Base-by-base conservation (phyloP, 2,113 vertebrate genomes). In the Tricholaema leucomelas region DNA sequence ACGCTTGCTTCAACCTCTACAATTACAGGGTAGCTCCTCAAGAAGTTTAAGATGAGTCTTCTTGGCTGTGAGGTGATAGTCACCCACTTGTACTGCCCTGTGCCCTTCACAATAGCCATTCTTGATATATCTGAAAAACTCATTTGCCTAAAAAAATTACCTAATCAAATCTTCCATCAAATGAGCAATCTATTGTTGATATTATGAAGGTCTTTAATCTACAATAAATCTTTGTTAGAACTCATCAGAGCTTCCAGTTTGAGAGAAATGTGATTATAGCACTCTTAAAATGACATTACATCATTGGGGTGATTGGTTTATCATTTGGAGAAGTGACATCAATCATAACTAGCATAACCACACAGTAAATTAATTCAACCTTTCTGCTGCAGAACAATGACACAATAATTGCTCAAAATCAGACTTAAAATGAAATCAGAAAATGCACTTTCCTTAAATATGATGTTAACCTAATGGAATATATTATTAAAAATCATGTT, bases 241-340 rank as follows among this genome's bases (percentile, higher is more conserved):
- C 98, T 98, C 98, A 98, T 98, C 98, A 97, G 97, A 98, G 98
- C 98, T 98, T 98, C 98, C 98, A 98, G 98, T 99, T 98, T 97
- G 98, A 98, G 98, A 98, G 98, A 98, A 99, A 99, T 98, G 97
- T 98, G 98, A 99, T 99, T 99, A 99, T 98, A 98, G 98, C 98
- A 98, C 98, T 99, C 98, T 99, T 99, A 99, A 99, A 99, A 99
- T 99, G 98, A 98, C 98, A 99, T 99, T 99, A 99, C 98, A 99
- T 99, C 98, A 99, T 98, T 92, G 97, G 97, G 98, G 98, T 99
- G 99, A 99, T 99, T 99, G 99, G 98, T 99, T 99, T 99, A 99
- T 99, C 98, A 98, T 99, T 99, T 98, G 98, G 97, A 98, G 98
- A 97, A 98, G 98, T 97, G 94, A 98, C 98, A 99, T 99, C 99